Conservation (phyloP, 2,888 invertebrate genomes). For the Pollenia labialis region DNA sequence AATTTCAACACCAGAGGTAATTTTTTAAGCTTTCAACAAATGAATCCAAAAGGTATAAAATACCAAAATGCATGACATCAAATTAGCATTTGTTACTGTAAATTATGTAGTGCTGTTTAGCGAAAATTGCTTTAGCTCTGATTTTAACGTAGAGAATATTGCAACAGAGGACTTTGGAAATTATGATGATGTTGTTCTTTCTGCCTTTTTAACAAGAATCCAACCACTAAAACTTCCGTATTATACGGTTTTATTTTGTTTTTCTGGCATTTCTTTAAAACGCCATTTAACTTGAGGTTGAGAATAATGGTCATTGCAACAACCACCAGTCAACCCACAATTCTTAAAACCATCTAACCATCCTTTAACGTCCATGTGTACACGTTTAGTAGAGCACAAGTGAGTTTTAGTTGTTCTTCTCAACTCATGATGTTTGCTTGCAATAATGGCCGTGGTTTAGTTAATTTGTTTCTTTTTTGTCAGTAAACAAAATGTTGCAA, state of each 20-base stretch:
- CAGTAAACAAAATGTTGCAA: conserved; percentile 9
- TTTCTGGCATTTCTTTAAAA: conserved; percentile 38
- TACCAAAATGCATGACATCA: conserved; percentile 53
- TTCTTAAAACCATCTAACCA: conserved; percentile 19
- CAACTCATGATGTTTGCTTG: conserved; percentile 17
- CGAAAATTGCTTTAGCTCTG: not conserved
- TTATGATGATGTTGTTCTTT: conserved; percentile 45
- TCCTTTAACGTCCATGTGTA: conserved; percentile 18
- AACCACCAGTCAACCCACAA: conserved; percentile 28
- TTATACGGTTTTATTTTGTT: conserved; percentile 20
- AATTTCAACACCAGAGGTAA: conserved; percentile 41
- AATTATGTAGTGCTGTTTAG: conserved; percentile 29
- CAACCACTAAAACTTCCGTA: conserved; percentile 55
- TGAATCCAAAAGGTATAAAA: not conserved
- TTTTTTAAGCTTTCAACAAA: conserved; percentile 39
- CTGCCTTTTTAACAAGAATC: conserved; percentile 63
- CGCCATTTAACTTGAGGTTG: conserved; percentile 66
- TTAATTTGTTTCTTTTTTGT: conserved; percentile 26
- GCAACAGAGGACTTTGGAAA: not conserved
- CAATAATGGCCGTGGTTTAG: conserved; percentile 42
- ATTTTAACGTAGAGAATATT: not conserved
- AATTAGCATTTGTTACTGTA: conserved; percentile 68
- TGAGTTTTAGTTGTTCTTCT: not conserved
- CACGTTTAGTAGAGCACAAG: conserved; percentile 37
- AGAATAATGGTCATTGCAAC: conserved; percentile 57